Conservation (phyloP, 2,888 invertebrate species). For the Harmothoe impar region DNA sequence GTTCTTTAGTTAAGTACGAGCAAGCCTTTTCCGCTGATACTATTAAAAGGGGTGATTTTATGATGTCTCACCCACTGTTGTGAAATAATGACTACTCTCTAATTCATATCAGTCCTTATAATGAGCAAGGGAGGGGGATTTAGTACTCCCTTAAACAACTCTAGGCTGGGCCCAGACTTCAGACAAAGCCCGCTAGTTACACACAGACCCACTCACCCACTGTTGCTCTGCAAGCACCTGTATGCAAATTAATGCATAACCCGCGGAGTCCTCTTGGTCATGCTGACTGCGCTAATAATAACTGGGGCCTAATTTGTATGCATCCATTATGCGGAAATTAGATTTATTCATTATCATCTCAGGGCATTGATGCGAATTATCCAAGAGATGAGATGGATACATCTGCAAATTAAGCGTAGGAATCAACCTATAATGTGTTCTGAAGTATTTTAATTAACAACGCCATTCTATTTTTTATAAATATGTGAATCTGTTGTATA, state of each 20-base stretch:
- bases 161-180: neutral
- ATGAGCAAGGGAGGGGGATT: neutral
- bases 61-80: too few relatives aligned
- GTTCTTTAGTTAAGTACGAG: too few relatives aligned
- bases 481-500: too few relatives aligned
- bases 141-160: conserved; percentile 2
- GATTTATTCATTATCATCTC: neutral
- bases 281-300: neutral
- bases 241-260: conserved; percentile 37
- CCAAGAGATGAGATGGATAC: too few relatives aligned
- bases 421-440: too few relatives aligned
- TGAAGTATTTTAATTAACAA: too few relatives aligned
- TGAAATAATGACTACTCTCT: too few relatives aligned
- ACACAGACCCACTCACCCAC: conserved; percentile 1
- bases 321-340: neutral
- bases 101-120: neutral
- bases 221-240: conserved; percentile 27
- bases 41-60: too few relatives aligned
- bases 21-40: too few relatives aligned
- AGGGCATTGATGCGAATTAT: neutral
- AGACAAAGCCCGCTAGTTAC: neutral
- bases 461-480: too few relatives aligned
- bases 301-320: neutral
- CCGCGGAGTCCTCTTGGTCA: neutral
- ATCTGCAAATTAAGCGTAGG: too few relatives aligned